A percentile compares a stretch with the other conserved stretches of the same genome.
Evolutionary conservation across 2,113 vertebrate species (phyloP).

Genomic region (Propithecus coquereli): DNA sequence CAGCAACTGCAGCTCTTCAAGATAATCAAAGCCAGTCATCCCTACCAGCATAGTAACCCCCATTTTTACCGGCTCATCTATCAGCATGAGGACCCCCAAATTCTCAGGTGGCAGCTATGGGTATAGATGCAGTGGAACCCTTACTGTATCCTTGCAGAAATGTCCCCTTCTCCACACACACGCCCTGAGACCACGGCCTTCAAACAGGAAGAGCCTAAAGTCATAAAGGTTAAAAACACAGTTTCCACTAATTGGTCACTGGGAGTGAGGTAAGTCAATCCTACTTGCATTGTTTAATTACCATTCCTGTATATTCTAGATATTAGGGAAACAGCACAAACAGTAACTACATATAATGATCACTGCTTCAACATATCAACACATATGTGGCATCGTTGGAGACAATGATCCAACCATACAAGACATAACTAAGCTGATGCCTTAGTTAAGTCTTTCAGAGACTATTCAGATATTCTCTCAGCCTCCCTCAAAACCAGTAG

Average conservation of each 20-base stretch:
- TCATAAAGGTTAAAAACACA: background rate
- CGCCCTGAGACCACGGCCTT: background rate
- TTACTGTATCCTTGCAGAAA: background rate
- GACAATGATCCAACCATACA: too few species aligned
- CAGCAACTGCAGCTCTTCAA: background rate
- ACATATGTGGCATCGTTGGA: background rate
- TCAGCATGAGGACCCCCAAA: background rate
- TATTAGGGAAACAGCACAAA: background rate
- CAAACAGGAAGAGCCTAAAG: background rate
- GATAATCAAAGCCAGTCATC: background rate
- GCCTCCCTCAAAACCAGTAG: background rate
- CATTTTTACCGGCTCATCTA: background rate
- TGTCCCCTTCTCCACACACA: background rate
- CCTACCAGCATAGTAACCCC: rapidly evolving
- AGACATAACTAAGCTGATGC: background rate
- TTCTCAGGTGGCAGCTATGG: background rate
- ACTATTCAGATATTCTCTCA: background rate
- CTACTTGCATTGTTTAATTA: background rate
- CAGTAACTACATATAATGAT: background rate
- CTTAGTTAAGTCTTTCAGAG: background rate
- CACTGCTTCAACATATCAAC: background rate
- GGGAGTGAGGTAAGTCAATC: background rate
- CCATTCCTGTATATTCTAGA: background rate
- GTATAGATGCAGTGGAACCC: background rate
- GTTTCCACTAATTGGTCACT: background rate